phyloP scores from a whole-genome alignment of 2,113 vertebrate genomes.

The Tragelaphus strepsiceros region DNA sequence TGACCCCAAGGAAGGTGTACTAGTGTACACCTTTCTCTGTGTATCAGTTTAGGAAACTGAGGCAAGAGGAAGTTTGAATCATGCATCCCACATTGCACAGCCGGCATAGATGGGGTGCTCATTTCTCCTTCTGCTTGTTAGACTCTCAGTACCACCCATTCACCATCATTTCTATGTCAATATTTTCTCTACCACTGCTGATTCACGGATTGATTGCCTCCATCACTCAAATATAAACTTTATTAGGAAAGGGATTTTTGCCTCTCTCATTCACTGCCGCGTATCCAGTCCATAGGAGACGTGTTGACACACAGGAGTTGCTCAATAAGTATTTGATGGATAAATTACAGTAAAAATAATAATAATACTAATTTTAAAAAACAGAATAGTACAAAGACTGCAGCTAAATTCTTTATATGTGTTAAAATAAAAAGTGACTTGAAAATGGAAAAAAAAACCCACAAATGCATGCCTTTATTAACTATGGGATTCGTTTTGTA shows the following conservation, averaged over 20 bases:
- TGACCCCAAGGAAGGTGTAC: no score
- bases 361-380: no score
- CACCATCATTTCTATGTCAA: neutral
- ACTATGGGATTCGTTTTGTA: neutral
- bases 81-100: fast-evolving
- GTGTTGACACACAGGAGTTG: neutral
- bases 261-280: neutral
- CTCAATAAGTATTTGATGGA: neutral
- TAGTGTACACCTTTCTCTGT: neutral
- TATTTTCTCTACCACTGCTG: neutral
- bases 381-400: no score
- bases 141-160: neutral
- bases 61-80: neutral
- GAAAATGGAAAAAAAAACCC: no score
- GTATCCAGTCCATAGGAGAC: neutral
- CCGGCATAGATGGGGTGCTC: fast-evolving
- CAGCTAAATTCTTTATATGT: no score
- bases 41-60: neutral
- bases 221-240: neutral
- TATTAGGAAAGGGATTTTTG: neutral
- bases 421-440: no score
- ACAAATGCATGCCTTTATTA: neutral
- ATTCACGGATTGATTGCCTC: neutral
- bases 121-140: neutral
- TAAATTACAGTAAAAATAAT: neutral